A percentile compares a stretch with the other conserved stretches of the same genome.
These are phyloP conservation scores for Patella vulgata DNA, from an alignment of 1,140 invertebrate species.

Conservation along the genomic window DNA sequence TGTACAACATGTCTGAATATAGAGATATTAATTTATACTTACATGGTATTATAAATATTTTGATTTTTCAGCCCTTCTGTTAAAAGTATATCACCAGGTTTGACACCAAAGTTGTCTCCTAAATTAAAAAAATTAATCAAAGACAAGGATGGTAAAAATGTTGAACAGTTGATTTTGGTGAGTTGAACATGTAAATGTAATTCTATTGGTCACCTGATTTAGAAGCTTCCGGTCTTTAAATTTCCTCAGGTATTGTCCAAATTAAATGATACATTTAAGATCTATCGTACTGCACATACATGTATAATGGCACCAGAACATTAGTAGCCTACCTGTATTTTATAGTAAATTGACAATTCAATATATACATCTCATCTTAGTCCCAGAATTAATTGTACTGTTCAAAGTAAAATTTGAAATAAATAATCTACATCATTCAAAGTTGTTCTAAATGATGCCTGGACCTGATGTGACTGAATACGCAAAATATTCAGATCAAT, in stretches of 20 bases:
- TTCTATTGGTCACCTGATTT: neutral
- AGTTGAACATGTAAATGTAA: slow-evolving; percentile 4
- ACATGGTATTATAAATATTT: neutral
- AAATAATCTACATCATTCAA: no score
- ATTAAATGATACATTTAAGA: neutral
- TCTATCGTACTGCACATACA: no score
- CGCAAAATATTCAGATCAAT: no score
- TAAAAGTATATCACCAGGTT: slow-evolving; percentile 13
- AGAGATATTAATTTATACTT: slow-evolving; percentile 10
- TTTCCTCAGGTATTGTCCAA: neutral
- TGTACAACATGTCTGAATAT: slow-evolving; percentile 2
- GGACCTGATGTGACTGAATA: no score
- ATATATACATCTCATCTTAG: no score
- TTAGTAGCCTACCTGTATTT: no score
- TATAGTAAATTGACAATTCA: no score
- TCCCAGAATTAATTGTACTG: no score
- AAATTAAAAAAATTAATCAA: slow-evolving; percentile 15
- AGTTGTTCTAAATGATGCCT: no score
- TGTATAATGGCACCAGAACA: no score
- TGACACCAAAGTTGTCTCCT: slow-evolving; percentile 43
- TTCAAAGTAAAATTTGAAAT: no score
- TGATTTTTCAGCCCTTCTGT: neutral
- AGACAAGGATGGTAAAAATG: slow-evolving; percentile 19
- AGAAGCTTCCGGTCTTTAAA: neutral
- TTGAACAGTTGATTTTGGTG: slow-evolving; percentile 43